phyloP scores from a whole-genome alignment of 1,140 invertebrate species.

The Mercenaria mercenaria region DNA sequence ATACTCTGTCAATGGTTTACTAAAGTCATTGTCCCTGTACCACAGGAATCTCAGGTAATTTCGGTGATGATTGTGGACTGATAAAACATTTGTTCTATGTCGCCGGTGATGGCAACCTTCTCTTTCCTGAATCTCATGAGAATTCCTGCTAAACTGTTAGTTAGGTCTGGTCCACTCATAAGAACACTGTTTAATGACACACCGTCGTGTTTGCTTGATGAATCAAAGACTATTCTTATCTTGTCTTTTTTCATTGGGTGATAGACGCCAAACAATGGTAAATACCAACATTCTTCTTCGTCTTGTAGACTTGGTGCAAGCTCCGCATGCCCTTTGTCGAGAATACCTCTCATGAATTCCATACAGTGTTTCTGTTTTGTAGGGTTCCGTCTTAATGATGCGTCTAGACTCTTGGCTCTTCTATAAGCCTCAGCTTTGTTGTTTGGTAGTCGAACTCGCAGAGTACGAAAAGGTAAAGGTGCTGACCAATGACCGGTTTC shows the following conservation, averaged over 20 bases:
- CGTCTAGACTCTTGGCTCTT: neutral
- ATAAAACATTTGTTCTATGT: conserved; percentile 56
- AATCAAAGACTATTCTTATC: conserved; percentile 57
- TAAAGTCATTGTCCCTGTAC: conserved; percentile 48
- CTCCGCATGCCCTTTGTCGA: conserved; percentile 52
- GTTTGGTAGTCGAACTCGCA: neutral
- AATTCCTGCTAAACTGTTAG: conserved; percentile 69
- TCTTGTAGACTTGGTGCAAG: conserved; percentile 18
- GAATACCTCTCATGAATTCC: neutral
- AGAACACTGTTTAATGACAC: conserved; percentile 65
- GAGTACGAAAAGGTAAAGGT: conserved; percentile 15
- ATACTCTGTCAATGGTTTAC: conserved; percentile 31
- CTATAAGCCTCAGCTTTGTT: neutral
- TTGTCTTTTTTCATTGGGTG: conserved; percentile 66
- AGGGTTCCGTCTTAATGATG: neutral
- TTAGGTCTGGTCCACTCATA: conserved; percentile 74
- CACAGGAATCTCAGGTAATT: conserved; percentile 63
- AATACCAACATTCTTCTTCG: conserved; percentile 58
- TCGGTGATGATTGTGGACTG: neutral
- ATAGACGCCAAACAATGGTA: conserved; percentile 67
- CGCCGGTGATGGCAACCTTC: conserved; percentile 3
- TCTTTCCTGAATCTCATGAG: conserved; percentile 66
- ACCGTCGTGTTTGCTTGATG: conserved; percentile 47
- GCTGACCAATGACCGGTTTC: conserved; percentile 58
- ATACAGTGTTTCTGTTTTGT: neutral